Percentiles rank a stretch among this genome's conserved stretches.
Conservation (phyloP, 2,888 invertebrate species). For the Napeogenes inachia region DNA sequence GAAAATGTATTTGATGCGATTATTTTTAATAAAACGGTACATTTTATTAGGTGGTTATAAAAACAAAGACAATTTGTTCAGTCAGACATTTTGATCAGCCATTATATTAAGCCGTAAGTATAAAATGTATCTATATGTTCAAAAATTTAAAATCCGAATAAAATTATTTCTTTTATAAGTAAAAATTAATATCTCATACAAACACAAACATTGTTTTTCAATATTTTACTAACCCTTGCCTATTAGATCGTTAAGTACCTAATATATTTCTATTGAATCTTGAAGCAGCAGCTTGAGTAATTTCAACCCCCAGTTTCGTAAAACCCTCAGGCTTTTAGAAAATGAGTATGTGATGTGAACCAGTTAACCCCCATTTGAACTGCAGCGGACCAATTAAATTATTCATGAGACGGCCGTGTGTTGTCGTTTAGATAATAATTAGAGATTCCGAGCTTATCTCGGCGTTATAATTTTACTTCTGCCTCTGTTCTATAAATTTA, state of each 20-base stretch:
- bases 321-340: conserved; percentile 23
- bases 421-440: conserved; percentile 43
- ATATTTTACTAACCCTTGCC: too few relatives aligned
- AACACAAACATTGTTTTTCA: too few relatives aligned
- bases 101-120: too few relatives aligned
- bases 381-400: conserved; percentile 55
- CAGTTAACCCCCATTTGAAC: conserved; percentile 27
- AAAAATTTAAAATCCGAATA: too few relatives aligned
- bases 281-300: conserved; percentile 11
- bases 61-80: too few relatives aligned
- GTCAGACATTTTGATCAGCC: too few relatives aligned
- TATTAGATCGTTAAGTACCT: not conserved
- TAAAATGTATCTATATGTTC: too few relatives aligned
- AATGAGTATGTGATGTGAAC: conserved; percentile 24
- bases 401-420: conserved; percentile 56
- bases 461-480: conserved; percentile 33
- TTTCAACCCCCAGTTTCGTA: conserved; percentile 17
- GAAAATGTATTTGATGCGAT: not conserved
- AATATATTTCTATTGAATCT: conserved; percentile 3
- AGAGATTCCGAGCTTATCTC: conserved; percentile 39
- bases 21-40: too few relatives aligned
- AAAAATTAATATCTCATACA: too few relatives aligned
- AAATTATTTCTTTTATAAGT: too few relatives aligned
- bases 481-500: conserved; percentile 15
- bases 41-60: too few relatives aligned